These are phyloP conservation scores for Dicycla oo DNA, from an alignment of 2,888 invertebrate species.

Conservation along the genomic window DNA sequence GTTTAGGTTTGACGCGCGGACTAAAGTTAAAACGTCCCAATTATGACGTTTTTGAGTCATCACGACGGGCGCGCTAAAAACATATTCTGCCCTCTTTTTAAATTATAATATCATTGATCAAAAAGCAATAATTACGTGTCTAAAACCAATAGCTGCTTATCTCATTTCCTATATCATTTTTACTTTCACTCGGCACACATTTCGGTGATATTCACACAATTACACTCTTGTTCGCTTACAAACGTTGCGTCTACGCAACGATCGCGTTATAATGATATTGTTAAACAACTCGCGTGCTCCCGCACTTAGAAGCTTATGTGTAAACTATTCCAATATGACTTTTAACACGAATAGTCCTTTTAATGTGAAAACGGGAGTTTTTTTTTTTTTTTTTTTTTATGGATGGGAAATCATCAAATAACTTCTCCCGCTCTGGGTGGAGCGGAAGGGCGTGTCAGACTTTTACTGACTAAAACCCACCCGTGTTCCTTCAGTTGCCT, in stretches of 20 bases:
- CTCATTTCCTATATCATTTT: background rate
- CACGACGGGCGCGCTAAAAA: too few species aligned
- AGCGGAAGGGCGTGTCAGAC: too few species aligned
- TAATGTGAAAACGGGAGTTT: slow-evolving; percentile 30
- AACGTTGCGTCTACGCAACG: slow-evolving; percentile 4
- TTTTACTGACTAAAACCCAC: too few species aligned
- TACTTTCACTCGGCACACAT: slow-evolving; percentile 11
- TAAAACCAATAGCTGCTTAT: background rate
- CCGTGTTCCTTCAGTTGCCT: too few species aligned
- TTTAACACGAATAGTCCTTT: slow-evolving; percentile 47
- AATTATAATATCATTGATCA: too few species aligned
- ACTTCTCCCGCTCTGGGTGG: too few species aligned
- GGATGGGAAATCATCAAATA: too few species aligned
- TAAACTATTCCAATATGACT: slow-evolving; percentile 42
- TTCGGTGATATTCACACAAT: slow-evolving; percentile 16
- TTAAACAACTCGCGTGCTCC: slow-evolving; percentile 52
- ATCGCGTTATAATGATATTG: slow-evolving; percentile 34
- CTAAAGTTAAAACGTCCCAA: too few species aligned
- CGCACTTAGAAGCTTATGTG: slow-evolving; percentile 36
- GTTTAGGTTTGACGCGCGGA: too few species aligned
- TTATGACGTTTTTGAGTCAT: too few species aligned
- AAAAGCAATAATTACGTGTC: background rate
- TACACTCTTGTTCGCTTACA: slow-evolving; percentile 5
- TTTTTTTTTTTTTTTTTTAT: too few species aligned
- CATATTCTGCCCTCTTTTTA: too few species aligned